Evolutionary conservation across 2,113 vertebrate genomes (phyloP).

Genomic region (Falcunculus frontatus): DNA sequence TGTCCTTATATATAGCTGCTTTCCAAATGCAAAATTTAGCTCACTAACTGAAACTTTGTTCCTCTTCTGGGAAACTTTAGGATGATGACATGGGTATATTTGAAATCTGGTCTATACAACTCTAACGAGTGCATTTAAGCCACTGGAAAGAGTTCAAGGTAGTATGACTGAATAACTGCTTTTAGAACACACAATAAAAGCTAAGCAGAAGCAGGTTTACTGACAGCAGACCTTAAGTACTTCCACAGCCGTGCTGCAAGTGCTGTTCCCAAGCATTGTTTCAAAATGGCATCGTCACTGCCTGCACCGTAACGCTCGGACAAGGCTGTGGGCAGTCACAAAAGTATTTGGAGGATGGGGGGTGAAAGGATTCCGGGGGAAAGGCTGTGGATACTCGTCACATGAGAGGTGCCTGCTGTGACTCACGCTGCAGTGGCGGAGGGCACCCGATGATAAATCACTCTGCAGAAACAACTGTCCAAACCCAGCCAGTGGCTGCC

Average conservation of each 20-base stretch:
- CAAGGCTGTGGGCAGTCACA: not conserved
- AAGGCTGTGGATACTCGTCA: not conserved
- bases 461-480: constrained; percentile 3
- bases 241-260: not conserved
- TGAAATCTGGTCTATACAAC: not conserved
- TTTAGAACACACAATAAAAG: not conserved
- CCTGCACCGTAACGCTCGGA: rapidly evolving
- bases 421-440: not conserved
- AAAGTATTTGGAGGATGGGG: rapidly evolving
- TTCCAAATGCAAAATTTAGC: not conserved
- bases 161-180: not conserved
- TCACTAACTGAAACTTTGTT: not conserved
- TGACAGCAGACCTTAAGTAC: not conserved
- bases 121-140: not conserved
- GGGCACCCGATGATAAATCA: constrained; percentile 7
- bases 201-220: not conserved
- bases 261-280: rapidly evolving
- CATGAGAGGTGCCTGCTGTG: not conserved
- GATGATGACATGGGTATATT: not conserved
- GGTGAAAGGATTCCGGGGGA: not conserved
- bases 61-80: not conserved
- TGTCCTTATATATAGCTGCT: not conserved
- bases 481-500: not conserved
- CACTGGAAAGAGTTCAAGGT: not conserved
- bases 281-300: not conserved